Conservation (phyloP, 2,797 vertebrate genomes). For the Buceros bicornis region DNA sequence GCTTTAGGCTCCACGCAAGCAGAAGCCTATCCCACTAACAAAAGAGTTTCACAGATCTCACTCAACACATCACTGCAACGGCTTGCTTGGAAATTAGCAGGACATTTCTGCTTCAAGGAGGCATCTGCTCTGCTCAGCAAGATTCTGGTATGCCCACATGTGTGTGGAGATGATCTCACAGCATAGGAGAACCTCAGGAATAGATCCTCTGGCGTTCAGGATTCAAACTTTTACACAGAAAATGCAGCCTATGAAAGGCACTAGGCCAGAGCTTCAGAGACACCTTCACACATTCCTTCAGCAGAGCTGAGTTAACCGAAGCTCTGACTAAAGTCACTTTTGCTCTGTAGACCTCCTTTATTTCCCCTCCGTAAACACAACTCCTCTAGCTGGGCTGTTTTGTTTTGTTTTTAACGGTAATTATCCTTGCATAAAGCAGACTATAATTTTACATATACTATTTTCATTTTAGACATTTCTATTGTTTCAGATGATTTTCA, state of each 20-base stretch:
- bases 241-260: background rate
- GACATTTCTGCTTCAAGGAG: background rate
- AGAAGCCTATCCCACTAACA: background rate
- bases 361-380: background rate
- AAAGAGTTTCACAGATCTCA: background rate
- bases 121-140: background rate
- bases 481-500: background rate
- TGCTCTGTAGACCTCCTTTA: background rate
- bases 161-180: background rate
- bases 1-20: background rate
- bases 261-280: background rate
- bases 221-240: background rate
- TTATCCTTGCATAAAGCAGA: background rate
- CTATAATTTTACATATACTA: background rate
- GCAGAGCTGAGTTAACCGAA: background rate
- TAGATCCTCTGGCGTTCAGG: background rate
- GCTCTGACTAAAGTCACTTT: background rate
- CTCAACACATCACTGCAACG: background rate
- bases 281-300: background rate
- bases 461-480: background rate
- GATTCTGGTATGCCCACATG: rapidly evolving
- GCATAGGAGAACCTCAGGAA: background rate
- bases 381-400: background rate
- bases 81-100: background rate
- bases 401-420: background rate